Percentiles rank a stretch among this genome's conserved stretches.
These are phyloP conservation scores for Atlantisia rogersi DNA, from an alignment of 2,113 vertebrate species.

Conservation along the genomic window DNA sequence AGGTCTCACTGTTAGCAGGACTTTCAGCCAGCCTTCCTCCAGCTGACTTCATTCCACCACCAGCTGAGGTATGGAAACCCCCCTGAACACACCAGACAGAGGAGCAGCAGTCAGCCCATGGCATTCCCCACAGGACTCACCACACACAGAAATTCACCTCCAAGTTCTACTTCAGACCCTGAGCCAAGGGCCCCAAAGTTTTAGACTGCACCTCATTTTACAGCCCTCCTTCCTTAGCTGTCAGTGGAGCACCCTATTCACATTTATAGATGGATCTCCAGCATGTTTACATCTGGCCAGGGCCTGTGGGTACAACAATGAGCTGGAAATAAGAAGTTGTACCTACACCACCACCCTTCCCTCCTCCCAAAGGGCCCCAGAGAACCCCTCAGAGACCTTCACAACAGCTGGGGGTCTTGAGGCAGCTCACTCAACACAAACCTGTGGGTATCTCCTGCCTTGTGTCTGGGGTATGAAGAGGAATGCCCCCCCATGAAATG, in stretches of 20 bases:
- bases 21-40: neutral
- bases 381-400: neutral
- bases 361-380: neutral
- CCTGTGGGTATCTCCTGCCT: neutral
- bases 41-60: rapidly evolving
- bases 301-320: neutral
- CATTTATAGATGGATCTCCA: neutral
- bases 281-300: neutral
- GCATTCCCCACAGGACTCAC: too few relatives aligned
- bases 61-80: neutral
- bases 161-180: neutral
- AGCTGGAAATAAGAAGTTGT: neutral
- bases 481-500: too few relatives aligned
- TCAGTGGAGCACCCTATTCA: neutral
- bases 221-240: neutral
- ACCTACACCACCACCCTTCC: neutral
- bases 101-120: neutral
- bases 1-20: neutral
- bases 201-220: neutral
- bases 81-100: neutral
- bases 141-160: neutral
- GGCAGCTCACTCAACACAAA: neutral
- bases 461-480: too few relatives aligned
- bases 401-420: neutral
- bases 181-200: neutral